phyloP scores from a whole-genome alignment of 2,797 vertebrate genomes.

The Rhinophrynus dorsalis region DNA sequence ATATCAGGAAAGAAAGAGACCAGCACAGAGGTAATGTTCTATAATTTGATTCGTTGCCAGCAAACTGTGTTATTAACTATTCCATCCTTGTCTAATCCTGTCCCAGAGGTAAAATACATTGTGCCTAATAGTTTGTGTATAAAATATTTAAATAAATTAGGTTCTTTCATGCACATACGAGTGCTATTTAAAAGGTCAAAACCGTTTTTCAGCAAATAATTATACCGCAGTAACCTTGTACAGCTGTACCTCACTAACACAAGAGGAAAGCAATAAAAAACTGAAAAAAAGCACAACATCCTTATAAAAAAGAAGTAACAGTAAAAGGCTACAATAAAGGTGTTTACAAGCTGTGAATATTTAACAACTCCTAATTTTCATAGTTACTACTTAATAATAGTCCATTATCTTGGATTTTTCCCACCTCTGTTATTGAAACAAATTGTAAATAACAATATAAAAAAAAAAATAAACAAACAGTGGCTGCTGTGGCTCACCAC shows the following conservation, averaged over 20 bases:
- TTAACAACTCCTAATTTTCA: constrained; percentile 36
- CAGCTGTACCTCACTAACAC: constrained; percentile 33
- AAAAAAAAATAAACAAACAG: constrained; percentile 12
- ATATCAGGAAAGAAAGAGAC: constrained; percentile 41
- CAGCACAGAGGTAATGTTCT: constrained; percentile 42
- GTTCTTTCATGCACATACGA: constrained; percentile 40
- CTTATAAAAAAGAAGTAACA: constrained; percentile 22
- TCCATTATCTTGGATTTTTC: constrained; percentile 32
- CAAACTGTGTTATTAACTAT: constrained; percentile 42
- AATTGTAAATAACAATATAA: constrained; percentile 4
- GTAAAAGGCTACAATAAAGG: constrained; percentile 38
- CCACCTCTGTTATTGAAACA: constrained; percentile 1
- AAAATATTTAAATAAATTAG: constrained; percentile 58
- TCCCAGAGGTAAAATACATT: constrained; percentile 41
- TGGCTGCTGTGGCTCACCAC: constrained; percentile 3
- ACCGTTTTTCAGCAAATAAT: constrained; percentile 56
- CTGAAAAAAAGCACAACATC: constrained; percentile 11
- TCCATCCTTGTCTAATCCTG: constrained; percentile 46
- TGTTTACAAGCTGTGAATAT: constrained; percentile 34
- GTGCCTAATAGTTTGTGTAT: constrained; percentile 40
- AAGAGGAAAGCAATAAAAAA: constrained; percentile 41
- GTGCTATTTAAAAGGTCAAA: constrained; percentile 54
- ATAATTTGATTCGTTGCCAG: constrained; percentile 47
- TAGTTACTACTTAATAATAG: neutral
- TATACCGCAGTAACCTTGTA: constrained; percentile 43